Conservation (phyloP, 2,113 vertebrate genomes). For the Felis catus region F.catus_Fca126_mat1.0 CM031419.1:221308501-221309000, state of each 20-base stretch:
- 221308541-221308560: not conserved
- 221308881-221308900: not conserved
- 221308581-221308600: not conserved
- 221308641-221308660: not conserved
- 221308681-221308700: too few species aligned
- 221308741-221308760: too few species aligned
- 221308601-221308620: not conserved
- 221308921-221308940: not conserved
- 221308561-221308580: not conserved
- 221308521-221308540: not conserved
- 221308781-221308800: too few species aligned
- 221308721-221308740: too few species aligned
- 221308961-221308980: not conserved
- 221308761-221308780: too few species aligned
- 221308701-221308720: too few species aligned
- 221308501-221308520: not conserved
- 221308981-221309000: conserved; percentile 42
- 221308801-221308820: too few species aligned
- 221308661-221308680: too few species aligned
- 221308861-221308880: too few species aligned
- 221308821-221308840: too few species aligned
- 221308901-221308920: not conserved
- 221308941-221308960: not conserved
- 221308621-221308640: not conserved
- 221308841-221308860: too few species aligned